A percentile compares a stretch with the other conserved stretches of the same genome.
Evolutionary conservation across 2,797 vertebrate species (phyloP).

Genomic region (Aulostomus chinensis): DNA sequence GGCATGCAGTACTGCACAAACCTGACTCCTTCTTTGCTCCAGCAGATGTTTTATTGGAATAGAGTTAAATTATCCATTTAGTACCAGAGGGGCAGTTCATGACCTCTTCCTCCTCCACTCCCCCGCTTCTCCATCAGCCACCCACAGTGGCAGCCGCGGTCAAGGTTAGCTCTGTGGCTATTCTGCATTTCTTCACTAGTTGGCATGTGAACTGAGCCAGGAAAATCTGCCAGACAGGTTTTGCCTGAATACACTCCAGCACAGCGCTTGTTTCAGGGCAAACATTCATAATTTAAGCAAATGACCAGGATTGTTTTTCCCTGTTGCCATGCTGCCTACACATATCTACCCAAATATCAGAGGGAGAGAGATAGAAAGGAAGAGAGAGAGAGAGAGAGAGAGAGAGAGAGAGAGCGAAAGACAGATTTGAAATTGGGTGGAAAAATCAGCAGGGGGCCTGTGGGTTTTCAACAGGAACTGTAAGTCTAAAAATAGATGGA

Average conservation of each 20-base stretch:
- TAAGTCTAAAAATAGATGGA: constrained; percentile 32
- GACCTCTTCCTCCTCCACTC: constrained; percentile 62
- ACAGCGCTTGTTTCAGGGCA: constrained; percentile 29
- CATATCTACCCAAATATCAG: constrained; percentile 35
- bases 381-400: too few species aligned
- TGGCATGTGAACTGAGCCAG: constrained; percentile 16
- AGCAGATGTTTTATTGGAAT: constrained; percentile 61
- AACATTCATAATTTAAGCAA: constrained; percentile 47
- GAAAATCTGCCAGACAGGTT: constrained; percentile 41
- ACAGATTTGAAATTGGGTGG: constrained; percentile 22
- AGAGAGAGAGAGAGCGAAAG: constrained; percentile 13
- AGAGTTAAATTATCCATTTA: constrained; percentile 78
- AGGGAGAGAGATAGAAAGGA: constrained; percentile 14
- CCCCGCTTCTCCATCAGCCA: constrained; percentile 52
- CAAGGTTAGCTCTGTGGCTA: constrained; percentile 63
- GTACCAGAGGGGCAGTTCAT: constrained; percentile 63
- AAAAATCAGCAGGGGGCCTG: constrained; percentile 29
- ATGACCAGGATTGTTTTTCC: constrained; percentile 26
- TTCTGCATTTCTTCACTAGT: constrained; percentile 54
- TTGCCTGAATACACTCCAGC: constrained; percentile 11
- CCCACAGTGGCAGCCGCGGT: constrained; percentile 55
- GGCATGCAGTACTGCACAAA: constrained; percentile 58
- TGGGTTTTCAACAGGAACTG: constrained; percentile 28
- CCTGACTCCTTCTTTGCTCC: constrained; percentile 45
- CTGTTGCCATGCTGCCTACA: constrained; percentile 56